Evolutionary conservation across 2,113 vertebrate species (phyloP), one percentile per base, ranked within the genome.

Genomic region (Pimephales promelas): DNA sequence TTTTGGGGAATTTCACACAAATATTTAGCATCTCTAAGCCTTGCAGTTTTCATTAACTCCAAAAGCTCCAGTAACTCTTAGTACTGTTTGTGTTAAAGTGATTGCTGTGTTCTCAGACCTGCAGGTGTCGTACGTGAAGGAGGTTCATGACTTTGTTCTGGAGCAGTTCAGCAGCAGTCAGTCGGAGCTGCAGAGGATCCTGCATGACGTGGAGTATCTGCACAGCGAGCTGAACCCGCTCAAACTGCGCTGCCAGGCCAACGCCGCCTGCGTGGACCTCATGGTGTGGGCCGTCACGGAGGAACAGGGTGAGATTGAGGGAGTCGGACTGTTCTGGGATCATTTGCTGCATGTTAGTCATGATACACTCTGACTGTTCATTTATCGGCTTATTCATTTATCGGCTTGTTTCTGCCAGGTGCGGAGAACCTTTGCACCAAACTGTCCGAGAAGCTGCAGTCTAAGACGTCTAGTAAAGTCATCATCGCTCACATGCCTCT

Each of bases 231-330:
- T 99, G 87, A 98, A 95, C 81, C 97, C 98, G 0, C 91, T 99
- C 36, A 98, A 98, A 22, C 92, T 99, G 82, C 97, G 98, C 24
- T 99, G 98, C 81, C 98, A 99, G 93, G 98, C 98, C 59, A 99
- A 96, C 4, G 97, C 98, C 0, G 98, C 98, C 87, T 99, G 98
- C 0, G 98, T 99, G 87, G 98, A 99, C 92, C 96, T 99, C 84
- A 99, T 99, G 98, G 98, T 99, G 79, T 99, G 98, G 98, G 98
- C 98, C 0, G 96, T 97, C 20, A 99, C 98, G 6, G 98, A 99
- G 10, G 98, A 99, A 84, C 98, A 99, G 93, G 97, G 98, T 99
- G 77, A 88, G 90, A 11, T 20, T 68, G 26, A 4, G 1, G 16
- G 31, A n/a, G 28, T n/a, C n/a, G n/a, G n/a, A n/a, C n/a, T 6